These are phyloP conservation scores for Leptinotarsa juncta DNA, from an alignment of 2,888 invertebrate genomes.

Conservation along the genomic window DNA sequence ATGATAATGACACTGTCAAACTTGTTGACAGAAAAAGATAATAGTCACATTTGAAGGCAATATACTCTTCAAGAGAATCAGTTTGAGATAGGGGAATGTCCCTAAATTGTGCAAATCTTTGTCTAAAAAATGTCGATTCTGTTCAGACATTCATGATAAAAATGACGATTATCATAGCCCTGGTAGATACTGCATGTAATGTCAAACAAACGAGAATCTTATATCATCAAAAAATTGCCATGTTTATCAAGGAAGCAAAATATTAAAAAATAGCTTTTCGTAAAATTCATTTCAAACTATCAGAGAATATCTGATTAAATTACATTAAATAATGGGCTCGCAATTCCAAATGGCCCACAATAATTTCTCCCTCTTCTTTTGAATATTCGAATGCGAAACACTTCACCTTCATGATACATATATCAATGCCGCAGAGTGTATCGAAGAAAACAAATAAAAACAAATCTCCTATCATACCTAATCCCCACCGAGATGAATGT, in stretches of 20 bases:
- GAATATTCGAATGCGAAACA: too few relatives aligned
- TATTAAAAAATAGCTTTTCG: constrained; percentile 12
- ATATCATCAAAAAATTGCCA: too few relatives aligned
- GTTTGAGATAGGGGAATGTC: constrained; percentile 6
- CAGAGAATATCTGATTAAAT: neutral
- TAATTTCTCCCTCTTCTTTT: constrained; percentile 1
- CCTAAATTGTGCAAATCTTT: constrained; percentile 9
- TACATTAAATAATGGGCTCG: constrained; percentile 14
- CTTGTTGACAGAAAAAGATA: neutral
- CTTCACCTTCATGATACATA: constrained; percentile 5
- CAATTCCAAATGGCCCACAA: constrained; percentile 14
- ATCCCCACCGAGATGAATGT: constrained; percentile 16
- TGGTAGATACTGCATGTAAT: constrained; percentile 15
- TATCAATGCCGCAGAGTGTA: neutral
- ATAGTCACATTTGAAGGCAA: too few relatives aligned
- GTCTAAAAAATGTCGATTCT: constrained; percentile 7
- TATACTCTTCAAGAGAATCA: neutral
- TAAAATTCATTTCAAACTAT: constrained; percentile 2
- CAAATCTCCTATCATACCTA: neutral
- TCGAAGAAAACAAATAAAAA: neutral
- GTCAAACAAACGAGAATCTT: constrained; percentile 5
- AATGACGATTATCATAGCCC: neutral
- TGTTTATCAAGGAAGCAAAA: constrained; percentile 14
- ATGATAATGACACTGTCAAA: neutral
- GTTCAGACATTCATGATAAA: neutral